Evolutionary conservation across 2,888 invertebrate species (phyloP).

Genomic region (Ferrisia virgata): DNA sequence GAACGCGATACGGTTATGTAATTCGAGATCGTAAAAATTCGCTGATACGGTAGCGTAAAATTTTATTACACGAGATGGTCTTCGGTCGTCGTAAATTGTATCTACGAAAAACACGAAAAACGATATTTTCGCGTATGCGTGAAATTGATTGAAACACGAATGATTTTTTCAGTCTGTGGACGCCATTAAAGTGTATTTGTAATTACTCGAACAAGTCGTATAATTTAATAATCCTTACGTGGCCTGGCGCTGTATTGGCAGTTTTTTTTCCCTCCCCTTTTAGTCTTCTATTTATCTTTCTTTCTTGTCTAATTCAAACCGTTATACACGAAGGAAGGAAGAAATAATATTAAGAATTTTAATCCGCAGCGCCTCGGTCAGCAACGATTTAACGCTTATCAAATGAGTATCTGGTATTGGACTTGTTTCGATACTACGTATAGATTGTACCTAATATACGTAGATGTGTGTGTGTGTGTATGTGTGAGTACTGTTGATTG

Average conservation of each 20-base stretch:
- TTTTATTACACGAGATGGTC: constrained; percentile 10
- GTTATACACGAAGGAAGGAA: neutral
- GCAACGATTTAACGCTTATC: constrained; percentile 19
- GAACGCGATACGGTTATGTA: neutral
- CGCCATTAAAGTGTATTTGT: neutral
- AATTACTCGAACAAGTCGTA: neutral
- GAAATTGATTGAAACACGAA: neutral
- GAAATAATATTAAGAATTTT: neutral
- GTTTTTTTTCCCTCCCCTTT: neutral
- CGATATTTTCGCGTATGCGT: neutral
- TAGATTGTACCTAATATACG: too few species aligned
- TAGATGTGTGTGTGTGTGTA: neutral
- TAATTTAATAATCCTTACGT: neutral
- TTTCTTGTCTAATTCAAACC: neutral
- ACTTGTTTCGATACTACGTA: too few species aligned
- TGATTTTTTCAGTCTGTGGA: neutral
- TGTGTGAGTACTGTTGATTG: neutral
- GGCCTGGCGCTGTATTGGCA: too few species aligned
- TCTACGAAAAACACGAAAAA: neutral
- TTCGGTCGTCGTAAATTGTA: neutral
- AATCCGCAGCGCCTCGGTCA: neutral
- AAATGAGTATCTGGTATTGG: neutral
- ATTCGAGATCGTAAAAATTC: neutral
- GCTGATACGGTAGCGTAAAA: neutral
- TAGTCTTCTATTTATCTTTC: too few species aligned